Base-by-base conservation (phyloP, 2,113 vertebrate genomes). In the Pyrgilauda ruficollis region DNA sequence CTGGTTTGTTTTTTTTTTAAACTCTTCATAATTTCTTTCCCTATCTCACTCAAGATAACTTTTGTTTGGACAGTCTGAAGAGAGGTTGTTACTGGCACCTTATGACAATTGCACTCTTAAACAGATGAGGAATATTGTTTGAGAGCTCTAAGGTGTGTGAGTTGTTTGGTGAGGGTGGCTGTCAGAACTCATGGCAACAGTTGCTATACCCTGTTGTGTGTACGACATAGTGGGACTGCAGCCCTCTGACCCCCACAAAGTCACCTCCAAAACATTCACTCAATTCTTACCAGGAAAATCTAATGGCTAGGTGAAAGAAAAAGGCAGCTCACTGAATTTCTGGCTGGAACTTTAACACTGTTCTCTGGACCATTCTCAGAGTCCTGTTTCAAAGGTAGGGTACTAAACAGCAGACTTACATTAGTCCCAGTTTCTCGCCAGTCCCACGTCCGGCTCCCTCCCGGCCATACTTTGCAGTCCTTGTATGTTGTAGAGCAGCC, bases 381-480 rank as follows among this genome's bases (percentile, higher is more conserved):
- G 35, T 23, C 33, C 35, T 5, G 2, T 49, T 87, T n/a, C 50
- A 80, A 82, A 63, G 10, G 15, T 30, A 78, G 27, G 35, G 31
- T 0, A 69, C 23, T 21, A 78, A 80, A 64, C 7, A 44, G 37
- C 22, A 24, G 69, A 95, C 99, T 98, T 96, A 99, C 99, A 11
- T 99, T 87, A 7, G 99, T 99, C 61, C 99, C 99, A 0, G 99
- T 99, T 98, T 99, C 99, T 90, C 99, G 97, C 99, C 99, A 99
- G 66, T 99, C 99, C 99, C 99, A 99, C 23, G 98, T 96, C 24
- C 99, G 97, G 94, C 99, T 99, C 55, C 99, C 99, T 84, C 99
- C 99, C 0, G 99, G 99, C 99, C 99, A 99, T 4, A 99, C 99
- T 97, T 99, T 99, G 96, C 99, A 99, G 97, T 99, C 99, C 95